A percentile compares a stretch with the other conserved stretches of the same genome.
Evolutionary conservation across 2,797 vertebrate genomes (phyloP).

Genomic region (Xenentodon cancila): DNA sequence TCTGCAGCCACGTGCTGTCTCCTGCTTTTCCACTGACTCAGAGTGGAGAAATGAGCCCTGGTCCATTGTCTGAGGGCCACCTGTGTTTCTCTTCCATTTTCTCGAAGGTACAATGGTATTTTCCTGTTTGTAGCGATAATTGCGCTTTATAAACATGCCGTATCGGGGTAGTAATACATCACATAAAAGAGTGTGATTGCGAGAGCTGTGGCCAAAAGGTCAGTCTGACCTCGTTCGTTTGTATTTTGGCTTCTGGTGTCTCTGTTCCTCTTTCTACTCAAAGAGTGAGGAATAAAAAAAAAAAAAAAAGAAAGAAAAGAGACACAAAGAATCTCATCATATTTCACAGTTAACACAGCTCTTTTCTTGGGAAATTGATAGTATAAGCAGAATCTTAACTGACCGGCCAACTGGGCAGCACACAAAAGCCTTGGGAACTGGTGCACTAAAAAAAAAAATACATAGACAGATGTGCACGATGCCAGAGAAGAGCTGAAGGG

Average conservation of each 20-base stretch:
- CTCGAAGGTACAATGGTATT: conserved; percentile 50
- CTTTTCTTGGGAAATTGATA: conserved; percentile 62
- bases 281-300: conserved; percentile 9
- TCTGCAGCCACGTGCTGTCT: conserved; percentile 54
- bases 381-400: conserved; percentile 54
- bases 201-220: conserved; percentile 46
- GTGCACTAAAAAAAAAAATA: conserved; percentile 46
- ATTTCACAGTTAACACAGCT: conserved; percentile 64
- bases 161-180: conserved; percentile 45
- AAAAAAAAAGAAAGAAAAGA: conserved; percentile 7
- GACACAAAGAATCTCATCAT: conserved; percentile 29
- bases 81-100: conserved; percentile 65
- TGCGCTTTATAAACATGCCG: conserved; percentile 48
- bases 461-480: conserved; percentile 54
- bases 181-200: conserved; percentile 24
- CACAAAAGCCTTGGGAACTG: conserved; percentile 49
- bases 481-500: conserved; percentile 12
- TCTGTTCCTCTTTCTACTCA: conserved; percentile 49
- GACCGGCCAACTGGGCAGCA: conserved; percentile 35
- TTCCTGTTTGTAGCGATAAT: conserved; percentile 55
- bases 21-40: conserved; percentile 49
- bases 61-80: conserved; percentile 66
- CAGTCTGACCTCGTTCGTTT: conserved; percentile 57
- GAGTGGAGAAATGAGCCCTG: conserved; percentile 39
- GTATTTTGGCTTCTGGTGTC: conserved; percentile 38